Evolutionary conservation across 2,888 invertebrate genomes (phyloP), one percentile per base, ranked within the genome.

Genomic region (Acleris cristana): DNA sequence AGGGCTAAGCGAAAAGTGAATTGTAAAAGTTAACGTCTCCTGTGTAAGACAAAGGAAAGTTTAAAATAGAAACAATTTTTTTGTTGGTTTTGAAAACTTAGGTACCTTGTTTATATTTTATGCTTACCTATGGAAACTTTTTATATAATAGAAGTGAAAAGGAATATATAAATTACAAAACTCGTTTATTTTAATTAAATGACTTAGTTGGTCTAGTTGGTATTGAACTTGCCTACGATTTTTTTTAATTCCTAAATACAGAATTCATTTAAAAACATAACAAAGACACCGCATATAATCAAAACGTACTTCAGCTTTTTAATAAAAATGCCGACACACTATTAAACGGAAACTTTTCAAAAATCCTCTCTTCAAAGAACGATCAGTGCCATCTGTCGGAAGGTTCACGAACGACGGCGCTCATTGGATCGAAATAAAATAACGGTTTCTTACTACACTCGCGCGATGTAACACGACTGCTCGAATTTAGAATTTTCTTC

Each of bases 401-500:
- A 40, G 16, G 30, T 30, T 48, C 55, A 19, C 18, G 21, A 57
- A 62, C 30, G n/a, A 23, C n/a, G 49, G 19, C 57, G 30, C 53
- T 67, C 58, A 58, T 67, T 57, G 62, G 26, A 48, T 53, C 23
- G 62, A 67, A 67, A 63, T 58, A 67, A 54, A 58, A 18, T 40
- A 54, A 40, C 40, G 40, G 19, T 58, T 57, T 53, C 40, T 44
- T 21, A 58, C 62, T 62, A 53, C 62, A 51, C 26, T 49, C 23
- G 61, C 45, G 56, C 63, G 21, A 57, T 62, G 56, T 56, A 62
- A 58, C 62, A 53, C 45, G 62, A 19, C 48, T 58, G 49, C 26
- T 23, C 40, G 55, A 62, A 58, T 67, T 67, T 58, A 48, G 40
- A 63, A 49, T 67, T 66, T 67, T 67, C 66, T 61, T 62, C 57